Base-by-base conservation (phyloP, 2,113 vertebrate species). In the Pterocles gutturalis region DNA sequence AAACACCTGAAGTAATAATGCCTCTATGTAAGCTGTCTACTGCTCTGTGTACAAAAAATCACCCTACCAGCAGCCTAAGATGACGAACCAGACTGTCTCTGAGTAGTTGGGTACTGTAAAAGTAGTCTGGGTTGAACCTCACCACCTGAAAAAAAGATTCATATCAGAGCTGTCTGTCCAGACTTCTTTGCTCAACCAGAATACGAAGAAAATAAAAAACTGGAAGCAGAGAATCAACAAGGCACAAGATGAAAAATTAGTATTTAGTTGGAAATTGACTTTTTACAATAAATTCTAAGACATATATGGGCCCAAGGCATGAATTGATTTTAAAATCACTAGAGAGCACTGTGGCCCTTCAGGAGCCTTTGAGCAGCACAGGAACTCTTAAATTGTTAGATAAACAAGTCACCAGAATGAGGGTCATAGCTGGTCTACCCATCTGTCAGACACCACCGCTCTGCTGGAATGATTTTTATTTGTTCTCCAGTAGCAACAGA, bases 271-370 rank as follows among this genome's bases (percentile, higher is more conserved):
- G 36, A 88, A 94, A 69, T 18, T 5, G 77, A 58, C 10, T n/a
- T 61, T 9, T 69, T n/a, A 17, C 13, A 80, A 57, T 25, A 41
- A 41, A 65, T 69, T 38, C 55, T n/a, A 67, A 64, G 49, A 48
- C 13, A 33, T 20, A 16, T 4, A 46, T 1, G 62, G 17, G 67
- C 33, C 16, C 22, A 61, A 73, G 45, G 24, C 77, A 92, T 1
- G 0, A 75, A 66, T 0, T 55, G 34, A 33, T 84, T 91, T 67
- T 26, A 33, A 76, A 83, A 78, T 78, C 94, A 92, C 93, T 94
- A 95, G 93, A 81, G 91, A 92, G 94, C 93, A 96, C 76, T 96
- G 89, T 91, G 86, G 64, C 36, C 83, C 66, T 96, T 93, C 67
- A 81, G 62, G 41, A 96, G 45, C 45, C 60, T 65, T 60, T 26